Evolutionary conservation across 2,113 vertebrate genomes (phyloP).

Genomic region (Cebus imitator): DNA sequence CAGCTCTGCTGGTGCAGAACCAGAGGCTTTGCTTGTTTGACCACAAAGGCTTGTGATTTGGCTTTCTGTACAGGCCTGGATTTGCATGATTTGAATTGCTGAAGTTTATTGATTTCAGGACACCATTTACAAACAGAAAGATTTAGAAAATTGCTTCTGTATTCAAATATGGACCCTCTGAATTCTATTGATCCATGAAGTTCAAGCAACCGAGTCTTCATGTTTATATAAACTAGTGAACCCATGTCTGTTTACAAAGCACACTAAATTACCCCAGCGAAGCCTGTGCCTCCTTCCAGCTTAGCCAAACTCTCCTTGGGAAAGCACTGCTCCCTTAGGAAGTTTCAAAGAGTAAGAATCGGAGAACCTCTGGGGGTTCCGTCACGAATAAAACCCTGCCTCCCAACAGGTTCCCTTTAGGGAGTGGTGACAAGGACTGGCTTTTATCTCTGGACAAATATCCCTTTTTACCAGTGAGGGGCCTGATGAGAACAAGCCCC

Average conservation of each 20-base stretch:
- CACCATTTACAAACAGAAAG: constrained; percentile 45
- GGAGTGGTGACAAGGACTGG: fast-evolving
- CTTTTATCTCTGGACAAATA: not conserved
- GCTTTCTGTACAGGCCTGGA: not conserved
- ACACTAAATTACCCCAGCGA: not conserved
- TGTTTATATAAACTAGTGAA: constrained; percentile 29
- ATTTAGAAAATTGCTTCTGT: constrained; percentile 30
- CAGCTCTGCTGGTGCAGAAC: not conserved
- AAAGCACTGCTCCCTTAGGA: not conserved
- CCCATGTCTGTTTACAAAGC: not conserved
- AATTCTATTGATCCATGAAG: not conserved
- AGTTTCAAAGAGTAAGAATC: not conserved
- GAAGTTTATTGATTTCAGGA: constrained; percentile 17
- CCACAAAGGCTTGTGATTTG: not conserved
- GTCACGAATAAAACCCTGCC: too few relatives aligned
- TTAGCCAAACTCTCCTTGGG: not conserved
- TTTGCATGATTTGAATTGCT: not conserved
- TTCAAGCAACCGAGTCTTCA: not conserved
- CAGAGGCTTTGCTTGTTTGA: not conserved
- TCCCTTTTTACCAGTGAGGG: fast-evolving
- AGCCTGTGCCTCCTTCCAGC: not conserved
- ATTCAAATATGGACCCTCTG: not conserved
- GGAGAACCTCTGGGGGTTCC: too few relatives aligned
- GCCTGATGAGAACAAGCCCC: too few relatives aligned
- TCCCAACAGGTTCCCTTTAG: not conserved